A percentile compares a stretch with the other conserved stretches of the same genome.
Conservation (phyloP, 1,140 invertebrate genomes). For the Drosophila chauvacae region DNA sequence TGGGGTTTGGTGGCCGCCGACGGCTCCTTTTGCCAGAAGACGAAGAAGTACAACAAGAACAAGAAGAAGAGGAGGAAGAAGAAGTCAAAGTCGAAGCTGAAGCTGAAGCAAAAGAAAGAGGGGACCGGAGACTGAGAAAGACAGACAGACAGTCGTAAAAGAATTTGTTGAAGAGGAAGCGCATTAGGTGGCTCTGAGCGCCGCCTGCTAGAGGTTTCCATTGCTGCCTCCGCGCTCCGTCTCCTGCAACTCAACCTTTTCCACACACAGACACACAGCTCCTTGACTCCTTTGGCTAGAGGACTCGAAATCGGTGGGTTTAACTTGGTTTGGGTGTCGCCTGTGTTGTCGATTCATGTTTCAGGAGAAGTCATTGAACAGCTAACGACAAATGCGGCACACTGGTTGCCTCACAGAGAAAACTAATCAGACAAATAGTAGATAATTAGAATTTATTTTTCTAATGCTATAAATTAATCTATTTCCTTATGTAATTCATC, state of each 20-base stretch:
- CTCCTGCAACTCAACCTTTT: constrained; percentile 7
- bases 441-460: background rate
- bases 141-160: constrained; percentile 69
- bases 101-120: constrained; percentile 7
- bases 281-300: constrained; percentile 48
- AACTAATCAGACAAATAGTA: background rate
- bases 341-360: constrained; percentile 81
- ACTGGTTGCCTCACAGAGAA: constrained; percentile 20
- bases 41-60: background rate
- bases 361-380: constrained; percentile 81
- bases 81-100: constrained; percentile 2
- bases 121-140: constrained; percentile 10
- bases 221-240: background rate
- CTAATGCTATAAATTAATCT: background rate
- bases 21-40: constrained; percentile 58
- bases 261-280: constrained; percentile 18
- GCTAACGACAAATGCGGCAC: constrained; percentile 62
- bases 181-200: constrained; percentile 67
- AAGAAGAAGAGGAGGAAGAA: constrained; percentile 2
- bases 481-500: background rate
- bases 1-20: constrained; percentile 56
- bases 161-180: constrained; percentile 79
- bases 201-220: constrained; percentile 44
- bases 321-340: constrained; percentile 41
- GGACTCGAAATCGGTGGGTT: constrained; percentile 25